Evolutionary conservation across 1,140 invertebrate genomes (phyloP).

Genomic region (roundworm (Caenorhabditis elegans)): WBcel235 BX284605.5:13502501-13503000

Average conservation of each 20-base stretch:
- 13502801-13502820: background rate
- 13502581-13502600: conserved; percentile 21
- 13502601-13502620: background rate
- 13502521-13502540: background rate
- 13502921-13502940: background rate
- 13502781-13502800: background rate
- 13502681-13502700: background rate
- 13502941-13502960: background rate
- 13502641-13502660: background rate
- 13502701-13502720: conserved; percentile 6
- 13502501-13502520: background rate
- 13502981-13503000: too few relatives aligned
- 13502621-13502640: background rate
- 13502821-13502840: conserved; percentile 7
- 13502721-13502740: background rate
- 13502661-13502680: background rate
- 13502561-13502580: background rate
- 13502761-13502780: background rate
- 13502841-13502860: background rate
- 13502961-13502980: background rate
- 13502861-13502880: background rate
- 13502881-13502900: background rate
- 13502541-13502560: background rate
- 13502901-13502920: background rate
- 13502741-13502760: background rate